Conservation (phyloP, 2,797 vertebrate species). For the Mormyrops attenuatus region DNA sequence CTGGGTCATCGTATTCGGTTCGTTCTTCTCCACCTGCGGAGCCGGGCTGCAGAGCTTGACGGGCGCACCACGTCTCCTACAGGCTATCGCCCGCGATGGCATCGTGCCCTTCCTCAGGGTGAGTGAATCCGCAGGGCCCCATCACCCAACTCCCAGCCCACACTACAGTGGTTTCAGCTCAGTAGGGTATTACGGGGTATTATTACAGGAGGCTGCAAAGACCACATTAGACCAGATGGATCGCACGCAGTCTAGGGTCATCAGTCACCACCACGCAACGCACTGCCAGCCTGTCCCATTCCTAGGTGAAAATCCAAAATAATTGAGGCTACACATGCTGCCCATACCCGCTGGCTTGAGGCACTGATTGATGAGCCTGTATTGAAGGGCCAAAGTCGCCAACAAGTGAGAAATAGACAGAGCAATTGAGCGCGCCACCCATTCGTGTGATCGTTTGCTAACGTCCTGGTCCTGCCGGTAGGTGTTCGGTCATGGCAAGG, state of each 20-base stretch:
- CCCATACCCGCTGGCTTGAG: constrained; percentile 1
- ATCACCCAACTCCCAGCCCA: not conserved
- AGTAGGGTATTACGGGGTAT: not conserved
- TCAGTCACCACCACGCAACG: not conserved
- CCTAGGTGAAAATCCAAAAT: constrained; percentile 20
- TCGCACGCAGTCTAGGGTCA: not conserved
- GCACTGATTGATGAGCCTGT: constrained; percentile 20
- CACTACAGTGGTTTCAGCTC: not conserved
- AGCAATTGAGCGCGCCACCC: not conserved
- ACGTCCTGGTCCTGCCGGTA: constrained; percentile 42
- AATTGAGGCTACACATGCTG: not conserved
- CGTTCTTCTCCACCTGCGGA: constrained; percentile 93
- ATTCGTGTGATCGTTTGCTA: not conserved
- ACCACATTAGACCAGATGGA: constrained; percentile 5
- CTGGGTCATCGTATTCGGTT: constrained; percentile 94
- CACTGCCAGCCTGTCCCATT: not conserved
- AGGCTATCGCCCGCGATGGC: constrained; percentile 88
- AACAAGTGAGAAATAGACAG: not conserved
- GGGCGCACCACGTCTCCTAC: constrained; percentile 88
- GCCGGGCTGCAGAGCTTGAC: constrained; percentile 97
- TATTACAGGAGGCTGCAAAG: not conserved
- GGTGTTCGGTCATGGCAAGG: constrained; percentile 95
- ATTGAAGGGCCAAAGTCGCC: constrained; percentile 17
- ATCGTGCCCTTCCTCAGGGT: constrained; percentile 91
- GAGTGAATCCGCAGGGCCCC: constrained; percentile 35